Conservation (phyloP, 2,113 vertebrate species). For the Leucoraja erinaceus region DNA sequence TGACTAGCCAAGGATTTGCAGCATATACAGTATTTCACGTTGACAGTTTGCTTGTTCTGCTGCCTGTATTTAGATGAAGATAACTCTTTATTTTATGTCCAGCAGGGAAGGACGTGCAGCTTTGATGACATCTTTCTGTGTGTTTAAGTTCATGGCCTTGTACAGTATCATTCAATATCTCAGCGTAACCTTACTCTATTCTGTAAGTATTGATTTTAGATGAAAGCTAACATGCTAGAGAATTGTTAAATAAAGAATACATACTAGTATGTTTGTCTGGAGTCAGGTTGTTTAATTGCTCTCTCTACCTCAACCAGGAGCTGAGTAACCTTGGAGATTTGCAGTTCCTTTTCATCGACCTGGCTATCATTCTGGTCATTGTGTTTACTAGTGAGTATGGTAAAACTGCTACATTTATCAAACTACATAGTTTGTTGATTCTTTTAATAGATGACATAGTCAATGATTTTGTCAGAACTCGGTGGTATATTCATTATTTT, state of each 20-base stretch:
- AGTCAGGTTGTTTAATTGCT: neutral
- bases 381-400: constrained; percentile 92
- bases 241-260: neutral
- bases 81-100: constrained; percentile 45
- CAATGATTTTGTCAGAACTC: neutral
- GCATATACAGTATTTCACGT: too few relatives aligned
- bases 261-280: neutral
- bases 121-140: constrained; percentile 94
- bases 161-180: constrained; percentile 98
- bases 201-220: constrained; percentile 63
- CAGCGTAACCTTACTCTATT: constrained; percentile 91
- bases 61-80: constrained; percentile 37
- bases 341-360: constrained; percentile 97
- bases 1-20: too few relatives aligned
- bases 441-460: neutral
- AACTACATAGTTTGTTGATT: neutral
- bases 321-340: constrained; percentile 92
- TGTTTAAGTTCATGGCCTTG: constrained; percentile 98
- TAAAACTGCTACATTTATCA: neutral
- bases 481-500: neutral
- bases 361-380: constrained; percentile 88
- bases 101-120: constrained; percentile 92
- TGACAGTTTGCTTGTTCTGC: neutral
- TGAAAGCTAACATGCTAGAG: neutral
- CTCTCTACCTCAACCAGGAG: constrained; percentile 59